Base-by-base conservation (phyloP, 2,888 invertebrate genomes). In the Cosmorhoe ocellata region DNA sequence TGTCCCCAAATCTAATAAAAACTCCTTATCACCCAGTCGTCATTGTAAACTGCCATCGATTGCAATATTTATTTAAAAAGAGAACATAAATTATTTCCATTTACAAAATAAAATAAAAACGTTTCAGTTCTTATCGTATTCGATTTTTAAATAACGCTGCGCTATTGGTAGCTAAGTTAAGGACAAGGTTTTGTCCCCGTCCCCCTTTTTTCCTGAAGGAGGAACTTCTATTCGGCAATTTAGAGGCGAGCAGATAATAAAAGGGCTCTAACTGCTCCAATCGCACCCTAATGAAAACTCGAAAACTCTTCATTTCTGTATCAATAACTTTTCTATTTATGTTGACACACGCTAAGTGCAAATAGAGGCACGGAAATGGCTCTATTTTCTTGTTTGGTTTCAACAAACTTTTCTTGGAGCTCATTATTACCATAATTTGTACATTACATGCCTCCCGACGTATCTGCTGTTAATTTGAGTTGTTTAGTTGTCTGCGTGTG, bases 231-330 rank as follows among this genome's bases (percentile, higher is more conserved):
- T 90, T 90, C 75, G 84, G 85, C 85, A 90, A 90, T 91, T 91
- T 87, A 87, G 79, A 89, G 82, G 78, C 84, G 80, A 84, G 84
- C 74, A 86, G 90, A 90, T 90, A 91, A 91, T 91, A 91, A 90
- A 91, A 89, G 86, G 90, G 88, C 89, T 87, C 87, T 90, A 89
- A 90, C 84, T 87, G 88, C 81, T 77, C 69, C 81, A 76, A 86
- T 86, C 81, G 82, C 81, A 76, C 88, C 83, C 84, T 89, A 89
- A 90, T 90, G 90, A 89, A 90, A 90, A 86, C 80, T 84, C 78
- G 76, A 79, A 79, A 83, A 79, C 79, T 84, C 81, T 71, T 81
- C 77, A 83, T 84, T 87, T 79, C 79, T 79, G 78, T 82, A 84
- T 84, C 81, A 80, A 84, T 84, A 85, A 80, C 69, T 81, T 82